These are phyloP conservation scores for Chironomus tepperi DNA, from an alignment of 1,140 invertebrate species.

Conservation along the genomic window DNA sequence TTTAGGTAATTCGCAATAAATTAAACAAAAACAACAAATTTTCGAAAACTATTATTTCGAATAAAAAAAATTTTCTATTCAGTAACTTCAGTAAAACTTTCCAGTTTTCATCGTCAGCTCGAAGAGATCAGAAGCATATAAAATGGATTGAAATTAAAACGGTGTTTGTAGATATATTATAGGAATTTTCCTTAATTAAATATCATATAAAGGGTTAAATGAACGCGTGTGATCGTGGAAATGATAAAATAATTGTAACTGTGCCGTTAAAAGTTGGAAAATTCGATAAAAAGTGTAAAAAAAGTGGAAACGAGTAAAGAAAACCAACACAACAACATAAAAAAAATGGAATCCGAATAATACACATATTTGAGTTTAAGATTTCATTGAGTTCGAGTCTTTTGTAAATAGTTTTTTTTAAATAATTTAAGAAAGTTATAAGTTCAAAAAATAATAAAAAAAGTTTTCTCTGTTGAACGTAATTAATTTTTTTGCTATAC, in stretches of 20 bases:
- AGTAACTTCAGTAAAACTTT: not conserved
- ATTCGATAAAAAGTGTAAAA: not conserved
- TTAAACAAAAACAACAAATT: no score
- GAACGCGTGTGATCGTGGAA: not conserved
- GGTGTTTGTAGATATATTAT: not conserved
- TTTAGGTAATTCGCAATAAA: no score
- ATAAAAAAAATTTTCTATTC: no score
- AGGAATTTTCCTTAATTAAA: constrained; percentile 20
- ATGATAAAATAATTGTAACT: not conserved
- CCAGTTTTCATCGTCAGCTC: constrained; percentile 11
- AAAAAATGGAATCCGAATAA: constrained; percentile 21
- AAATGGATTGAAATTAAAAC: constrained; percentile 5
- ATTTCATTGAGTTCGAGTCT: constrained; percentile 16
- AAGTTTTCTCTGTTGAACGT: constrained; percentile 12
- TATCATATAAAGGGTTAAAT: constrained; percentile 18
- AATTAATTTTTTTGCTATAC: not conserved
- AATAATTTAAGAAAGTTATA: not conserved
- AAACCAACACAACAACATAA: constrained; percentile 17
- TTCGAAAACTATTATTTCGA: no score
- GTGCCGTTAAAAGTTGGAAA: constrained; percentile 15
- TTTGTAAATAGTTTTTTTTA: constrained; percentile 17
- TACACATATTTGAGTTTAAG: constrained; percentile 15
- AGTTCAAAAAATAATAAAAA: not conserved
- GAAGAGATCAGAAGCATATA: constrained; percentile 10
- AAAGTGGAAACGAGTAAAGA: not conserved